Conservation (phyloP, 1,140 invertebrate genomes). For the Phocides pigmalion region DNA sequence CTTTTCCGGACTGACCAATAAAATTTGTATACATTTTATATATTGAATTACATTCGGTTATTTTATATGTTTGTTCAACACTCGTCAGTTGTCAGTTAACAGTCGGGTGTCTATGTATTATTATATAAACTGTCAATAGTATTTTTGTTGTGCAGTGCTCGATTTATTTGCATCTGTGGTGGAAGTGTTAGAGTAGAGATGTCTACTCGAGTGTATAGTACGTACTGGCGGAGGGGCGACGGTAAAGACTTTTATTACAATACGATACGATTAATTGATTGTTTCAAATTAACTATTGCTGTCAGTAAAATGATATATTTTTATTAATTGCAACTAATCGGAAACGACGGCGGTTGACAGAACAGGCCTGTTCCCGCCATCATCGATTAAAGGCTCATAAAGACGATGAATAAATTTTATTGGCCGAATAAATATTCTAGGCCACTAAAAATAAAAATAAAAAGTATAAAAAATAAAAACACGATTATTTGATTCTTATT, state of each 20-base stretch:
- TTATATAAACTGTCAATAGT: conserved; percentile 24
- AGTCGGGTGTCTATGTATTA: conserved; percentile 1
- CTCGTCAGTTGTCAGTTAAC: not conserved
- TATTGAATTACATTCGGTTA: conserved; percentile 3
- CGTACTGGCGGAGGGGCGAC: conserved; percentile 2
- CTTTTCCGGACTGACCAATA: conserved; percentile 9
- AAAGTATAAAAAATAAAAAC: too few species aligned
- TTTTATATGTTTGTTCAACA: conserved; percentile 27
- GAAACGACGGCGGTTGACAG: not conserved
- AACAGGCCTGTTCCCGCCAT: too few species aligned
- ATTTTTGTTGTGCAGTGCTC: conserved; percentile 17
- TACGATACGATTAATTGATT: conserved; percentile 1
- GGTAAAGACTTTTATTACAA: conserved; percentile 8
- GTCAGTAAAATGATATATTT: not conserved
- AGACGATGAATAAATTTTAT: too few species aligned
- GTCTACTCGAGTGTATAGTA: not conserved
- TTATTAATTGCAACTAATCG: not conserved
- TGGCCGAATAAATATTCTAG: too few species aligned
- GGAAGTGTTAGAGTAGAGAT: conserved; percentile 18
- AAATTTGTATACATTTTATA: not conserved
- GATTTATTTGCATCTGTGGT: not conserved
- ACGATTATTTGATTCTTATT: too few species aligned
- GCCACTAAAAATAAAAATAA: too few species aligned
- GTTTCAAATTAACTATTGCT: not conserved
- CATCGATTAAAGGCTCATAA: too few species aligned